Evolutionary conservation across 2,797 vertebrate genomes (phyloP), one percentile per base, ranked within the genome.

Genomic region (Lithobates sylvaticus): DNA sequence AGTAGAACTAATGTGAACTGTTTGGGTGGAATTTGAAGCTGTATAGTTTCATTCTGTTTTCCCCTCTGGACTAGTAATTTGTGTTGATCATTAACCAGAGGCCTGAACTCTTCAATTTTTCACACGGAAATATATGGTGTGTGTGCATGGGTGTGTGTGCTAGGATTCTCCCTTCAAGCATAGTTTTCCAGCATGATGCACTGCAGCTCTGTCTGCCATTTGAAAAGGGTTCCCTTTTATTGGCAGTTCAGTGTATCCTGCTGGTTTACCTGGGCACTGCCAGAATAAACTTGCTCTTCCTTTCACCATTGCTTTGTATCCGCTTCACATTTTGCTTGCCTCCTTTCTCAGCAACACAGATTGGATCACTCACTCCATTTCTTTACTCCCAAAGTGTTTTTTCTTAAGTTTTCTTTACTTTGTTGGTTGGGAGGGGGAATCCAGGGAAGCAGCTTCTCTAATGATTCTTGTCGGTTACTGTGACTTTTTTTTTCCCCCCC

Each of bases 381-480:
- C 34, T 68, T 64, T 75, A 27, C 58, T 79, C 65, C 47, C 61
- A 68, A 87, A 64, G 75, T 61, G 15, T 68, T 74, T 79, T 61
- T 54, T 12, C 80, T 73, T 78, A 26, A 54, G 26, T 84, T 84
- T 84, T 72, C 16, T 81, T 79, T 86, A 50, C 50, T 85, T 79
- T 84, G 83, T 78, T 83, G 75, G 81, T 42, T 21, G 86, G 81
- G 90, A 92, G 92, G 91, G 90, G 91, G 90, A 90, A 91, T 92
- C 76, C 86, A 80, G 86, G 76, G 71, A 78, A 71, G 76, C 76
- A 84, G 81, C 26, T 84, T 75, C 47, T 84, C 89, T 91, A 91
- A 93, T 94, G 93, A 95, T 94, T 93, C 88, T 93, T 95, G 94
- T 95, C 94, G 93, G 96, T 97, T 95, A 96, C 95, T 96, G 94